These are phyloP conservation scores for Actinostola sp. DNA, from an alignment of 92 coral and sea anemone species.

Conservation along the genomic window DNA sequence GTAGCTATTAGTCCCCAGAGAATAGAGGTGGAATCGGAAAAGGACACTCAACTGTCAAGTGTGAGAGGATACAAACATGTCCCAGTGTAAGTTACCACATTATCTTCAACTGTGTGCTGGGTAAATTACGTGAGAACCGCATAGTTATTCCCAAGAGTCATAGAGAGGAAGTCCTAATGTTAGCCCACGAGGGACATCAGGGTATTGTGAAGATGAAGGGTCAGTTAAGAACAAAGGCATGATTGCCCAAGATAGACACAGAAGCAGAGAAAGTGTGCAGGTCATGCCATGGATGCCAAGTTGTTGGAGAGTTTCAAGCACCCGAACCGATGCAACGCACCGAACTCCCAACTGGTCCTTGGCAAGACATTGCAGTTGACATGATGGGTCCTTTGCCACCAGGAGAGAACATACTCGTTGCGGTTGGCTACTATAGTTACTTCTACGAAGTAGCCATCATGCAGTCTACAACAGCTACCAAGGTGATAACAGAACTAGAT, in stretches of 20 bases:
- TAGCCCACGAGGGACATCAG: conserved; percentile 58
- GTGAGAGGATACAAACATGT: conserved; percentile 32
- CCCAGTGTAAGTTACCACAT: conserved; percentile 56
- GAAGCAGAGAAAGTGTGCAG: conserved; percentile 59
- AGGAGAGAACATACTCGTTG: conserved; percentile 42
- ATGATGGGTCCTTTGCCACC: conserved; percentile 54
- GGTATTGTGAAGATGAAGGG: conserved; percentile 46
- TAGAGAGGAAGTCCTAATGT: conserved; percentile 11
- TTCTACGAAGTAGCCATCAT: conserved; percentile 44
- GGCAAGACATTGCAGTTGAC: conserved; percentile 44
- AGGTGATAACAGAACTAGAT: conserved; percentile 24
- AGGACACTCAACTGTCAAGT: conserved; percentile 37
- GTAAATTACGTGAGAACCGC: conserved; percentile 25
- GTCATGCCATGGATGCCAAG: conserved; percentile 54
- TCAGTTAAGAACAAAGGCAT: conserved; percentile 55
- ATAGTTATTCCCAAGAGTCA: conserved; percentile 43
- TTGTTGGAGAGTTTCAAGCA: conserved; percentile 31
- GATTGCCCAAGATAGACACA: conserved; percentile 56
- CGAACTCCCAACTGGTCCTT: conserved; percentile 46
- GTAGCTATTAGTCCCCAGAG: conserved; percentile 51
- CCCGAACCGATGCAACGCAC: conserved; percentile 54
- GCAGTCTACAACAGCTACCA: conserved; percentile 48
- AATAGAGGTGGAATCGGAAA: conserved; percentile 60
- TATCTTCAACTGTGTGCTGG: conserved; percentile 43
- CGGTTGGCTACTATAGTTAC: conserved; percentile 57